Evolutionary conservation across 2,113 vertebrate genomes (phyloP), one percentile per base, ranked within the genome.

Genomic region (Lipophrys pholis): DNA sequence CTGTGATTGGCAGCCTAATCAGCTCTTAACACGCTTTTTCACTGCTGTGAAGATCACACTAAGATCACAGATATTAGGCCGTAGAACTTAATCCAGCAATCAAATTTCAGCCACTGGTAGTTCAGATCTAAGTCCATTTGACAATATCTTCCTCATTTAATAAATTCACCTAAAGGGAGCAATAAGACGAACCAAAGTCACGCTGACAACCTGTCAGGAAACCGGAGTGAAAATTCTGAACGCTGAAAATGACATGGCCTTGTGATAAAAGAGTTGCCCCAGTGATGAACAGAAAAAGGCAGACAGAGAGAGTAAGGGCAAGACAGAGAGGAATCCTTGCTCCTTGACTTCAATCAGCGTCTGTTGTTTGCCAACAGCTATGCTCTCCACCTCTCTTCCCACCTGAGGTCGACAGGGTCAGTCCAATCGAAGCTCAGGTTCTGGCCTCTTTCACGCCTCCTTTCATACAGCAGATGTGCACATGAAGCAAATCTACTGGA

Each of bases 341-440:
- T 76, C 75, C 59, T 83, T 86, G 80, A 86, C 77, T 85, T 78
- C 85, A 88, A 85, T 90, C 83, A 87, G 80, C 30, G 39, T 9
- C 50, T 76, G 69, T 79, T 87, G 84, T 85, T 87, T 89, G 77
- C 60, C 73, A 73, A 63, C 64, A 68, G 73, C 54, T 49, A 64
- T 73, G 50, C 68, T 70, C 66, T 69, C 76, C 61, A 54, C 59
- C 59, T 69, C 69, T 30, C 45, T 56, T 61, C 61, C 59, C 62
- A 69, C 63, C 21, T 9, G 14, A 76, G 74, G 77, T 65, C 12
- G 1, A 60, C 36, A 6, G 64, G 72, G 72, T 88, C 81, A 69
- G 73, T 85, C 76, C 83, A 86, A 75, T 85, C 68, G 71, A 50
- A 50, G 80, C 53, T 58, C 35, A 2, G 40, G 14, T 48, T 60